Conservation (phyloP, 2,888 invertebrate species). For the Brenthis daphne region DNA sequence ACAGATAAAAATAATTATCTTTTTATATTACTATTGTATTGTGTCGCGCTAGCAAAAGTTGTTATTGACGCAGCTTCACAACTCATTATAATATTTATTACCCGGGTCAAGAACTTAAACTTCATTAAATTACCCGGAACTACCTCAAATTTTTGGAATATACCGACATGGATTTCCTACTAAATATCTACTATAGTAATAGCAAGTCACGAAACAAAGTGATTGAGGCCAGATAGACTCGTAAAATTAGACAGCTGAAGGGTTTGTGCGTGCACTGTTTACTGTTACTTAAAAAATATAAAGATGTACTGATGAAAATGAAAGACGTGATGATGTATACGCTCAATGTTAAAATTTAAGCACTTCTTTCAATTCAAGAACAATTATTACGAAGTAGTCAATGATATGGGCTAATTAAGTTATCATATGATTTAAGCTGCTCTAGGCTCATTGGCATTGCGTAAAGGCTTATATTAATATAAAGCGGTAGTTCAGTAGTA, state of each 20-base stretch:
- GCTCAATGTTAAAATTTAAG: too few species aligned
- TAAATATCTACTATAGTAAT: neutral
- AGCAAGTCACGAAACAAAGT: constrained; percentile 22
- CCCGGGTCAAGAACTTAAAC: constrained; percentile 23
- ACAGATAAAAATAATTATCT: too few species aligned
- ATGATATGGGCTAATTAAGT: too few species aligned
- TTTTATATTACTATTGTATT: too few species aligned
- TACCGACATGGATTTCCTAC: neutral
- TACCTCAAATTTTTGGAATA: constrained; percentile 1
- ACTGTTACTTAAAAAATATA: neutral
- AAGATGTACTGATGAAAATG: too few species aligned
- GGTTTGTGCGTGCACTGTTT: neutral
- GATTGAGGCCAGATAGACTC: constrained; percentile 17
- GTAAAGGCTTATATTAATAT: too few species aligned
- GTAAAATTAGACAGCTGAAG: constrained; percentile 7
- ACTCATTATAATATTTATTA: neutral
- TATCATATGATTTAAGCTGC: too few species aligned
- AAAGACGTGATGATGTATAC: too few species aligned
- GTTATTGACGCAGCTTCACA: neutral
- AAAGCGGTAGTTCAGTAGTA: too few species aligned
- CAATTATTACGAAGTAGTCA: too few species aligned
- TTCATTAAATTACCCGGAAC: constrained; percentile 18
- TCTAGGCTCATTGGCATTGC: too few species aligned
- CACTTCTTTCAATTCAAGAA: too few species aligned
- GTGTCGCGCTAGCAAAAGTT: neutral